Evolutionary conservation across 2,113 vertebrate species (phyloP), one percentile per base, ranked within the genome.

Genomic region (Planiliza haematocheilus): DNA sequence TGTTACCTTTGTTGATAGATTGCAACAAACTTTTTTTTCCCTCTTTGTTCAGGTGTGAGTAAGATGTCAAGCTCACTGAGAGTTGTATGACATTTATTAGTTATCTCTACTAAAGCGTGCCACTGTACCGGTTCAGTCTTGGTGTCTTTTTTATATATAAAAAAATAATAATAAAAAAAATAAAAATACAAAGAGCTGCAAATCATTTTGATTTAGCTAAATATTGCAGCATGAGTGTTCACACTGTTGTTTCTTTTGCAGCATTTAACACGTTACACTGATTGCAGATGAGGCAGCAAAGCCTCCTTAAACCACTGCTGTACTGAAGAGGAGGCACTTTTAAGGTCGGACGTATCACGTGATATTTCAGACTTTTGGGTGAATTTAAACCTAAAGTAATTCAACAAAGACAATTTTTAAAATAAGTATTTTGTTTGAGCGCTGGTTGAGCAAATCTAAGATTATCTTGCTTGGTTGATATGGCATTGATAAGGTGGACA

Each of bases 81-180:
- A 14, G 4, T 71, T 78, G 79, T 72, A 45, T 43, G 36, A 37
- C 3, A 3, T 59, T 56, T 5, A 61, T 24, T 51, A 36, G 37
- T 4, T 4, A 41, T 58, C 34, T 67, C 1, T 52, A 74, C 52
- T 83, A 74, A 81, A 77, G 57, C 2, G 1, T 77, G 77, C 74
- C 59, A 65, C 50, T 74, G 20, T 49, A 71, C 12, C 42, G 7
- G n/a, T 50, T 41, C 8, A 6, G 30, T 21, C 13, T 57, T 21
- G 2, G 16, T 72, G 67, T 70, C 45, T 42, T 71, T 49, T 68
- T 56, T 55, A n/a, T n/a, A n/a, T n/a, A n/a, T 30, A 30, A 30
- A 30, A 30, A 30, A 30, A 30, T n/a, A n/a, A n/a, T n/a, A n/a
- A n/a, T n/a, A 30, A 30, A 30, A 30, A 2, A 30, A 30, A 30